Percentiles rank a stretch among this genome's conserved stretches.
These are phyloP conservation scores for Trichacis sp. DNA, from an alignment of 2,888 invertebrate genomes.

Conservation along the genomic window DNA sequence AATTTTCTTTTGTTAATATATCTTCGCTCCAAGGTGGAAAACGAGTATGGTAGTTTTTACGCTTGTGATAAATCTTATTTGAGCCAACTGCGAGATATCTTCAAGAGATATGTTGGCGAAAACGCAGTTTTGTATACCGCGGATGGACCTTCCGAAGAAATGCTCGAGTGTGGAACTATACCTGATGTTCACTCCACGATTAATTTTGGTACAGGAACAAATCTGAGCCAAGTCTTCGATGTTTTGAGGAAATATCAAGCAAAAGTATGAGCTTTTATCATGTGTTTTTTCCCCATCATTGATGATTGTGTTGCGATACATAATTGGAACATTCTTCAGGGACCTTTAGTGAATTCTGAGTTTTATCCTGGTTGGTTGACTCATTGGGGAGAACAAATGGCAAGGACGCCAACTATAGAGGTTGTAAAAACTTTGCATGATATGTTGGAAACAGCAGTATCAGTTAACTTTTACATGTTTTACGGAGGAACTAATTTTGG, in stretches of 20 bases:
- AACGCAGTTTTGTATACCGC: conserved; percentile 86
- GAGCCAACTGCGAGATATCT: conserved; percentile 76
- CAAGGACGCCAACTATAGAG: conserved; percentile 69
- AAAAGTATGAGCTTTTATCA: too few relatives aligned
- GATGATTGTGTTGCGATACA: too few relatives aligned
- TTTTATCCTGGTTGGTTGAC: conserved; percentile 95
- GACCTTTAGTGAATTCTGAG: conserved; percentile 91
- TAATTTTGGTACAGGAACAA: conserved; percentile 75
- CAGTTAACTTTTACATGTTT: conserved; percentile 92
- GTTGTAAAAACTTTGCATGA: conserved; percentile 66
- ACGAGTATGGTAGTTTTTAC: conserved; percentile 90
- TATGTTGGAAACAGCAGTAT: conserved; percentile 68
- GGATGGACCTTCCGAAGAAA: conserved; percentile 75
- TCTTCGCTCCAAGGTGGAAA: conserved; percentile 79
- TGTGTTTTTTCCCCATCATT: too few relatives aligned
- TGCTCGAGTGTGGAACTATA: conserved; percentile 77
- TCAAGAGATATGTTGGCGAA: conserved; percentile 72
- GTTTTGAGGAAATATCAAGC: conserved; percentile 72
- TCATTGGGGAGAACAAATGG: conserved; percentile 83
- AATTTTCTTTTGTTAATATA: too few relatives aligned
- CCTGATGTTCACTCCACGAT: conserved; percentile 80
- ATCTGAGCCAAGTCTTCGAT: conserved; percentile 68
- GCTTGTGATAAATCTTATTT: conserved; percentile 81
- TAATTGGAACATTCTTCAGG: too few relatives aligned
- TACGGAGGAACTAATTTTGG: conserved; percentile 90